Percentiles rank a stretch among this genome's conserved stretches.
phyloP scores from a whole-genome alignment of 2,888 invertebrate genomes.

The Pocota personata region DNA sequence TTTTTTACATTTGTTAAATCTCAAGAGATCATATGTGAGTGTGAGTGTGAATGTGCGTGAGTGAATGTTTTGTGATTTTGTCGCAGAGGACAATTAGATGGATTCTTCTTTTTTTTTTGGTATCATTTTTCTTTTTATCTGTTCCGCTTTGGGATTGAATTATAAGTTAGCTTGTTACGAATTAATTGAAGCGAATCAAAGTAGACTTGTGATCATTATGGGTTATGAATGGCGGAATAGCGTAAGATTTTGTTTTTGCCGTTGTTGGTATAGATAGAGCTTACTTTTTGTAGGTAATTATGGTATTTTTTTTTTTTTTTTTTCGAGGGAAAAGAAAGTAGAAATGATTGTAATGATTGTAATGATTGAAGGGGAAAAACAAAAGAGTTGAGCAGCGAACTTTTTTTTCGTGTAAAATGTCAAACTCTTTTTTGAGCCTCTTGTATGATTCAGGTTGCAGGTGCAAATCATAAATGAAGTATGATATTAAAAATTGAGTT shows the following conservation, averaged over 20 bases:
- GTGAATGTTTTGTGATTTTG: constrained; percentile 23
- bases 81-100: constrained; percentile 27
- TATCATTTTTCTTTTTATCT: constrained; percentile 4
- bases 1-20: not conserved
- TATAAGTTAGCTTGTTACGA: constrained; percentile 66
- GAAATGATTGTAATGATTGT: constrained; percentile 14
- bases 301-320: constrained; percentile 21
- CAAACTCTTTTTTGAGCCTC: not conserved
- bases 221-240: constrained; percentile 37
- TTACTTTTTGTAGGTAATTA: constrained; percentile 45
- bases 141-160: constrained; percentile 63
- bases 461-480: not conserved
- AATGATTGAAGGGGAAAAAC: constrained; percentile 16
- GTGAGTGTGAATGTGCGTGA: not conserved
- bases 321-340: constrained; percentile 43
- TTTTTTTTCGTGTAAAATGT: not conserved
- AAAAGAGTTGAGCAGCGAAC: constrained; percentile 64
- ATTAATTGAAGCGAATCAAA: constrained; percentile 67
- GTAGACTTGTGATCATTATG: constrained; percentile 61
- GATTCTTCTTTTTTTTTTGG: not conserved
- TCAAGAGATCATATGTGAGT: not conserved
- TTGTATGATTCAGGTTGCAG: not conserved
- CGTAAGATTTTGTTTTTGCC: not conserved
- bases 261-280: constrained; percentile 5
- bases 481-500: too few relatives aligned